Evolutionary conservation across 2,113 vertebrate species (phyloP).

Genomic region (Hypocryptadius cinnamomeus): DNA sequence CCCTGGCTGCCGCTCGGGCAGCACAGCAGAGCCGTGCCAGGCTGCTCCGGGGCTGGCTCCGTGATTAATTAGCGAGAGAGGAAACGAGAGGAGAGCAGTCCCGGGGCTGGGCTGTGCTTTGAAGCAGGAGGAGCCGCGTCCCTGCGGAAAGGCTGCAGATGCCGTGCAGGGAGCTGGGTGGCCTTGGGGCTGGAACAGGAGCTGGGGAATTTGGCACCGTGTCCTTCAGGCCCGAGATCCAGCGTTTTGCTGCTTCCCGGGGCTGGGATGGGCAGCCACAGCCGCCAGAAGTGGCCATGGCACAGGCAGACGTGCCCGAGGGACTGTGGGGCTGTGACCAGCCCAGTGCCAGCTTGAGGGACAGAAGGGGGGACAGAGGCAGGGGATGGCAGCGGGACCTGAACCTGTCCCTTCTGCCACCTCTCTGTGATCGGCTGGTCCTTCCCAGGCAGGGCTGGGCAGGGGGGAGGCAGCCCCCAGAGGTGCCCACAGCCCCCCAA

Average conservation of each 20-base stretch:
- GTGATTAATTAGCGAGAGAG: neutral
- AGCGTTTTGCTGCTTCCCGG: accelerated
- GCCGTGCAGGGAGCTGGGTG: accelerated
- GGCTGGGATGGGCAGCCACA: neutral
- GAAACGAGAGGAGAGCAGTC: neutral
- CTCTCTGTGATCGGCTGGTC: accelerated
- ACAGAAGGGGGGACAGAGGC: neutral
- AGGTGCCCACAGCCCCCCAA: no score
- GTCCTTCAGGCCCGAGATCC: accelerated
- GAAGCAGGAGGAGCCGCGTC: neutral
- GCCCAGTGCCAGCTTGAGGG: accelerated
- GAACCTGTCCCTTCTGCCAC: neutral
- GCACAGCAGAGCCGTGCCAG: neutral
- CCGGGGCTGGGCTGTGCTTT: neutral
- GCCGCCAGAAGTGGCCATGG: accelerated
- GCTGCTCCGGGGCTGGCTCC: neutral
- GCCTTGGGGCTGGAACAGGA: neutral
- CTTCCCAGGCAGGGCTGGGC: neutral
- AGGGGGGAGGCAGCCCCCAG: neutral
- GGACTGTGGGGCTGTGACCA: neutral
- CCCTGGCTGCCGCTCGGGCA: neutral
- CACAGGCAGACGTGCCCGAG: accelerated
- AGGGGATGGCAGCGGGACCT: accelerated
- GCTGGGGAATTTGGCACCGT: accelerated
- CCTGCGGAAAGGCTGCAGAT: neutral